Conservation (phyloP, 1,140 invertebrate species). For the Ridgeia piscesae region DNA sequence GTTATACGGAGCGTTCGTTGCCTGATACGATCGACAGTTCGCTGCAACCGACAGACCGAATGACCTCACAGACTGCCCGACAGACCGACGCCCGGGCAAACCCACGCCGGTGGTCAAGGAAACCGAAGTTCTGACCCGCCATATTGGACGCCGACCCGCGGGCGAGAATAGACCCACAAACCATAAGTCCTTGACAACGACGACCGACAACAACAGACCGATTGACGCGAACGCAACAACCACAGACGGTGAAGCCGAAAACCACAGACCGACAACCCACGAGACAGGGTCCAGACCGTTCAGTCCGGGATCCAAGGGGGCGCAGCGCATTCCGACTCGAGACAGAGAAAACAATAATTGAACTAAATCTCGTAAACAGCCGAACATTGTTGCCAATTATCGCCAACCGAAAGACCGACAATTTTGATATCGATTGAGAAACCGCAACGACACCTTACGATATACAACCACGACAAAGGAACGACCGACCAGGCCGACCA, state of each 20-base stretch:
- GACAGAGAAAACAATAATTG: too few relatives aligned
- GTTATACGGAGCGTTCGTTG: background rate
- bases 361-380: too few relatives aligned
- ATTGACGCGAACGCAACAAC: background rate
- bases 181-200: background rate
- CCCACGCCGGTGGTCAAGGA: background rate
- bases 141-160: background rate
- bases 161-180: background rate
- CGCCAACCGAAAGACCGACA: too few relatives aligned
- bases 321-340: too few relatives aligned
- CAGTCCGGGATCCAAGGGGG: background rate
- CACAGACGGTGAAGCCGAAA: background rate
- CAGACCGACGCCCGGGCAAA: background rate
- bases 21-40: background rate
- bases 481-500: too few relatives aligned
- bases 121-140: background rate
- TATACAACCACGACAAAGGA: too few relatives aligned
- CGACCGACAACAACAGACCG: too few relatives aligned
- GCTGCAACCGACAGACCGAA: background rate
- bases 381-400: too few relatives aligned
- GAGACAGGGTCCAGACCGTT: too few relatives aligned
- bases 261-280: background rate
- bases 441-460: too few relatives aligned
- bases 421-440: too few relatives aligned
- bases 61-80: background rate